phyloP scores from a whole-genome alignment of 2,797 vertebrate genomes.

The Urocyon cinereoargenteus region DNA sequence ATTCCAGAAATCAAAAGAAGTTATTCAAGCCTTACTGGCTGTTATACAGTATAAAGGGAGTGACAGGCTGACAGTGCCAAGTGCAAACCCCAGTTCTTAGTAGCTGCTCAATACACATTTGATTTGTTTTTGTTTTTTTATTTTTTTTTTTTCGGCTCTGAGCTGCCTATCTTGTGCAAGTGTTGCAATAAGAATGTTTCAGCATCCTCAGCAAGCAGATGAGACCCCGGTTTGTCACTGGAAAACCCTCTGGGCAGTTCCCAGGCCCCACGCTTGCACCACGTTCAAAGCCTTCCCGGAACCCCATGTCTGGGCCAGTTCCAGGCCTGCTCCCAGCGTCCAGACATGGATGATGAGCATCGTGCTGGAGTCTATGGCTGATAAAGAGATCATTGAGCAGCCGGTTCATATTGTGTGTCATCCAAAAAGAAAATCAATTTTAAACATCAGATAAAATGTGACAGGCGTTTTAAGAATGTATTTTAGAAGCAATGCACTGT shows the following conservation, averaged over 20 bases:
- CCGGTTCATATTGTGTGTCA: neutral
- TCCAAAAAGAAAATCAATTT: conserved; percentile 74
- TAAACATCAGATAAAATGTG: conserved; percentile 54
- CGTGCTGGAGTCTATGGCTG: neutral
- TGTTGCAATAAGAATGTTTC: neutral
- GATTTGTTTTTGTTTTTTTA: too few relatives aligned
- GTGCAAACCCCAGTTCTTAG: rapidly evolving
- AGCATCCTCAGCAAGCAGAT: neutral
- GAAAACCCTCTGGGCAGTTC: neutral
- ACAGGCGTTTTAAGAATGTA: conserved; percentile 50
- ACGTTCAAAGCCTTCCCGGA: neutral
- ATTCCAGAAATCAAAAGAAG: neutral
- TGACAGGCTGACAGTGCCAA: rapidly evolving
- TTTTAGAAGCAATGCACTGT: neutral
- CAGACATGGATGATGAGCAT: rapidly evolving
- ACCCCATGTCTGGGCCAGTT: rapidly evolving
- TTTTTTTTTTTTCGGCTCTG: neutral
- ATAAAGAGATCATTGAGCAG: conserved; percentile 61
- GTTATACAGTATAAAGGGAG: rapidly evolving
- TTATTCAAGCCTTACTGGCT: neutral
- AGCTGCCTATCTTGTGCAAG: rapidly evolving
- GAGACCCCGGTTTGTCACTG: neutral
- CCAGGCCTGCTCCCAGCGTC: neutral
- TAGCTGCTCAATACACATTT: rapidly evolving
- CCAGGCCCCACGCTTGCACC: neutral